These are phyloP conservation scores for Cantharis rufa DNA, from an alignment of 2,888 invertebrate genomes.

Conservation along the genomic window DNA sequence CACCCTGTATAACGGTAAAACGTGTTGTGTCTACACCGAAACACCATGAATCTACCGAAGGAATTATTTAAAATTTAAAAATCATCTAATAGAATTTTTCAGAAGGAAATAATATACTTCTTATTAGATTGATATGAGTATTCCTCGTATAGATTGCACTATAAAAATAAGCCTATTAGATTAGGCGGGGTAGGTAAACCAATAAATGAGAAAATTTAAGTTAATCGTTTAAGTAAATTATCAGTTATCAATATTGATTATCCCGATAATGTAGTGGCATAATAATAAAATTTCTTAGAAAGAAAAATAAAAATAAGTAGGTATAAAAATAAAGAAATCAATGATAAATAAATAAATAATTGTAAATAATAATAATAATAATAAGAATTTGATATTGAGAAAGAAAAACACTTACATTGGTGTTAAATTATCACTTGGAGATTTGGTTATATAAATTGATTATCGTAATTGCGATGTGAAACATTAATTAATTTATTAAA, in stretches of 20 bases:
- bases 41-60: too few species aligned
- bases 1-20: too few species aligned
- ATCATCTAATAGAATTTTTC: neutral
- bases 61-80: neutral
- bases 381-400: neutral
- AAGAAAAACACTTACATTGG: neutral
- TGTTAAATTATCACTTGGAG: neutral
- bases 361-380: neutral
- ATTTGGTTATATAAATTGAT: neutral
- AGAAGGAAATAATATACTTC: neutral
- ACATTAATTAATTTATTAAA: conserved; percentile 6
- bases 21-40: too few species aligned
- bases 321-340: neutral
- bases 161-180: neutral
- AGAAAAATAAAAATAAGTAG: neutral
- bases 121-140: too few species aligned
- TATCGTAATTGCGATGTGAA: neutral
- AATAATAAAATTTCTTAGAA: neutral
- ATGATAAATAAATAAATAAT: neutral
- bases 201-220: neutral
- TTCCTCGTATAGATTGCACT: neutral
- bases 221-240: neutral
- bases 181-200: neutral
- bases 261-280: neutral
- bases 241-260: neutral